phyloP scores from a whole-genome alignment of 2,888 invertebrate genomes.

The Diachrysia chrysitis region DNA sequence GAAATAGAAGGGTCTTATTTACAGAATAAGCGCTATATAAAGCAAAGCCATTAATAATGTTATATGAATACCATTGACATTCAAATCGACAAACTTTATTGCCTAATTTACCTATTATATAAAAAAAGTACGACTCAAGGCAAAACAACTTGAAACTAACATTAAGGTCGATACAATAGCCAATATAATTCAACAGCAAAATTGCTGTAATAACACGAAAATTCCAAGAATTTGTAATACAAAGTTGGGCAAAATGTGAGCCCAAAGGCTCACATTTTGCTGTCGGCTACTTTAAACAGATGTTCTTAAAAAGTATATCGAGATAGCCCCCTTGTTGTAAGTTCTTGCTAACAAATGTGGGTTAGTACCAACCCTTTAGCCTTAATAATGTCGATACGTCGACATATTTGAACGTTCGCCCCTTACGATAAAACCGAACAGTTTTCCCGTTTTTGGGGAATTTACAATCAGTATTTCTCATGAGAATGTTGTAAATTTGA shows the following conservation, averaged over 20 bases:
- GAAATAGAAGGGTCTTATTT: neutral
- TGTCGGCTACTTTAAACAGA: conserved; percentile 42
- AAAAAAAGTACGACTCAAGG: conserved; percentile 15
- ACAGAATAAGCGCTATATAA: too few species aligned
- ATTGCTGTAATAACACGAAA: conserved; percentile 29
- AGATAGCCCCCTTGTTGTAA: conserved; percentile 49
- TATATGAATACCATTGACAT: neutral
- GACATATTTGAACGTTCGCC: conserved; percentile 64
- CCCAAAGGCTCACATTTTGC: too few species aligned
- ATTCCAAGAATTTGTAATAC: conserved; percentile 23
- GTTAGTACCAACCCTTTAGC: conserved; percentile 59
- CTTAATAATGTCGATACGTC: conserved; percentile 66
- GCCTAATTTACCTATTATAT: conserved; percentile 13
- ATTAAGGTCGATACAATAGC: conserved; percentile 27
- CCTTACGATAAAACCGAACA: conserved; percentile 57
- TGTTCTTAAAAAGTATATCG: conserved; percentile 45
- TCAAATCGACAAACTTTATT: neutral
- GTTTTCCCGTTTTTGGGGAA: conserved; percentile 42
- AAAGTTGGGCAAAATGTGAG: conserved; percentile 17
- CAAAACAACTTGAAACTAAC: conserved; percentile 31
- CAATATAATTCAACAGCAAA: conserved; percentile 24
- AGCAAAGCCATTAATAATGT: neutral
- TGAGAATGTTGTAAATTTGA: conserved; percentile 44
- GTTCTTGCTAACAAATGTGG: conserved; percentile 61
- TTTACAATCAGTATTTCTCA: conserved; percentile 40